A percentile compares a stretch with the other conserved stretches of the same genome.
Evolutionary conservation across 2,113 vertebrate genomes (phyloP).

Genomic region (Neodon shergylaensis): DNA sequence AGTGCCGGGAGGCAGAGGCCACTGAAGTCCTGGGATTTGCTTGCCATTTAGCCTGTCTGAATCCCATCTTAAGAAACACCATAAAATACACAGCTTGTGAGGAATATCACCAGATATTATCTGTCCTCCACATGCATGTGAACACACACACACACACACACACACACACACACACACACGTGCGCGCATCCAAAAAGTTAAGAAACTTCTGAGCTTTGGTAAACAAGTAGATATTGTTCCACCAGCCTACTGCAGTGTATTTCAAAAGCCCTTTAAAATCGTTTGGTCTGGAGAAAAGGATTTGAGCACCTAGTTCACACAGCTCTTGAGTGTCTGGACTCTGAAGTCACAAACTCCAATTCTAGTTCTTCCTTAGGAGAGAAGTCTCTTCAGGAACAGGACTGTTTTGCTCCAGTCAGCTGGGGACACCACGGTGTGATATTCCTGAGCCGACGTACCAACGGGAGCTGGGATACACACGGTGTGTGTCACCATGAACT

Average conservation of each 20-base stretch:
- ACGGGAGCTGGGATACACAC: neutral
- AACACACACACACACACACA: neutral
- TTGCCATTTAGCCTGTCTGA: too few relatives aligned
- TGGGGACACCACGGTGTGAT: neutral
- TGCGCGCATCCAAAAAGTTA: neutral
- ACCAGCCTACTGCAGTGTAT: neutral
- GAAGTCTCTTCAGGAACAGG: neutral
- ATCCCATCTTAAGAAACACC: neutral
- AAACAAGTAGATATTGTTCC: neutral
- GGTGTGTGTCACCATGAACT: neutral
- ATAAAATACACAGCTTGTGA: neutral
- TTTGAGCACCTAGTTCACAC: neutral
- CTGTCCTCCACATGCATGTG: neutral
- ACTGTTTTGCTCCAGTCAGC: neutral
- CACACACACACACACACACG: neutral
- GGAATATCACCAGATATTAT: accelerated
- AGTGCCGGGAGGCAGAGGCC: neutral
- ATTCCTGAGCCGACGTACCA: neutral
- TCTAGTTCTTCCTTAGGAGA: neutral
- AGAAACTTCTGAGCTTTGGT: neutral
- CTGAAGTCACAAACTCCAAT: neutral
- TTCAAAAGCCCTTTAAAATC: neutral
- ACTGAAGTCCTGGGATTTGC: too few relatives aligned
- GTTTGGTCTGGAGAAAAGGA: neutral
- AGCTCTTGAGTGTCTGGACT: neutral